Percentiles rank a stretch among this genome's conserved stretches.
phyloP scores from a whole-genome alignment of 2,113 vertebrate genomes.

The Tapirus terrestris region DNA sequence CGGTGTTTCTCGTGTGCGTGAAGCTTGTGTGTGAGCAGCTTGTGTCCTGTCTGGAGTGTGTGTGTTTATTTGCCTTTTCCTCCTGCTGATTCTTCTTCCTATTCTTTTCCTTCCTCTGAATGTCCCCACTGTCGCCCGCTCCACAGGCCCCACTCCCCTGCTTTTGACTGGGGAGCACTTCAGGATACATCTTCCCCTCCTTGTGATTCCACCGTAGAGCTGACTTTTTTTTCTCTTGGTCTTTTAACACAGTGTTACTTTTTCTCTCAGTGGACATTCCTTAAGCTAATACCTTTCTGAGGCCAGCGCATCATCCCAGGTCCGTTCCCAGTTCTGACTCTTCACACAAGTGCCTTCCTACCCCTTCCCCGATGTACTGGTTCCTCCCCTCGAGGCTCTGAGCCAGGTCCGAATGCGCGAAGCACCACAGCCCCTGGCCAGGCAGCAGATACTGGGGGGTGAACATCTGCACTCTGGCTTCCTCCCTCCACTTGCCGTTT shows the following conservation, averaged over 20 bases:
- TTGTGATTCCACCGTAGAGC: conserved; percentile 27
- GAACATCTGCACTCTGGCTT: neutral
- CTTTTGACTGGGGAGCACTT: neutral
- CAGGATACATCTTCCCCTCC: neutral
- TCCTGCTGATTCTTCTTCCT: conserved; percentile 69
- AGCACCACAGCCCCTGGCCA: neutral
- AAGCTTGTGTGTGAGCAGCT: neutral
- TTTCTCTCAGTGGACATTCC: conserved; percentile 71
- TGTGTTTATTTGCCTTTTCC: conserved; percentile 57
- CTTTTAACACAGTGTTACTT: conserved; percentile 66
- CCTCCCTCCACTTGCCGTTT: neutral
- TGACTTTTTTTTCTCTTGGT: conserved; percentile 56
- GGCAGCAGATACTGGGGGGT: neutral
- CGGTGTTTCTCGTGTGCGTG: neutral
- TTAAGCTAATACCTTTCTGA: conserved; percentile 75
- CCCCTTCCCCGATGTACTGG: neutral
- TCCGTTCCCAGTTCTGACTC: conserved; percentile 61
- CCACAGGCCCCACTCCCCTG: conserved; percentile 44
- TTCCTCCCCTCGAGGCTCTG: conserved; percentile 11
- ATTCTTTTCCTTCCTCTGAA: neutral
- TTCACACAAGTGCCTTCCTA: conserved; percentile 75
- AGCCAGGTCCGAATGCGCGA: neutral
- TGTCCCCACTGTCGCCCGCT: neutral
- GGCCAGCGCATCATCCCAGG: conserved; percentile 69
- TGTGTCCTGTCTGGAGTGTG: neutral